Evolutionary conservation across 2,797 vertebrate species (phyloP), one percentile per base, ranked within the genome.

Genomic region (Macrochelys suwanniensis): DNA sequence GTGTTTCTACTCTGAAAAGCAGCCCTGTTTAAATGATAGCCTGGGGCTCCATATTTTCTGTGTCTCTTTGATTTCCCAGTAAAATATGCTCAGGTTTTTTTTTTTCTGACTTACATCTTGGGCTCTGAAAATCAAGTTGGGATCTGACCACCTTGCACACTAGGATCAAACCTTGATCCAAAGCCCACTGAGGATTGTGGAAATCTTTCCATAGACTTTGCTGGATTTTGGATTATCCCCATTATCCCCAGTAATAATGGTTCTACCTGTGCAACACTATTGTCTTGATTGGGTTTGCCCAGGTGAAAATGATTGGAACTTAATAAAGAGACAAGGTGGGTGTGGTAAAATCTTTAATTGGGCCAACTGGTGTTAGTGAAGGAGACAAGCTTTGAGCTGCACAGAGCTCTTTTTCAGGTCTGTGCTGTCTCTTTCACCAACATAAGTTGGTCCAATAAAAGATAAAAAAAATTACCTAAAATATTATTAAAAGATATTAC

Each of bases 221-320:
- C 21, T 47, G 80, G 19, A 25, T 1, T 37, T 78, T 25, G 49
- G 68, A 5, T 74, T 9, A 87, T 11, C 5, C n/a, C 7, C 5
- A 1, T 0, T 10, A 1, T 76, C 57, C 49, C 83, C 15, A 49
- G 11, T 49, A 65, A 86, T 0, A 42, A 3, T 42, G 10, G 3
- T 59, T 85, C 49, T 1, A 65, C 56, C 42, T 5, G 45, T 42
- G 74, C 51, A 87, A 37, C 4, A 19, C 76, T 78, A 42, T 71
- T 78, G 47, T 28, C 28, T 33, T 33, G n/a, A 37, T 33, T 31
- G 15, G 76, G 28, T 50, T 78, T 78, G 23, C 26, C 76, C 16
- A 19, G 28, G 76, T 33, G 7, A 28, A 17, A 5, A 8, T 50
- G 49, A 10, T 8, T 45, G 31, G 28, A 78, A 50, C 28, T 37